Base-by-base conservation (phyloP, 2,888 invertebrate genomes). In the Clepsis dumicolana region DNA sequence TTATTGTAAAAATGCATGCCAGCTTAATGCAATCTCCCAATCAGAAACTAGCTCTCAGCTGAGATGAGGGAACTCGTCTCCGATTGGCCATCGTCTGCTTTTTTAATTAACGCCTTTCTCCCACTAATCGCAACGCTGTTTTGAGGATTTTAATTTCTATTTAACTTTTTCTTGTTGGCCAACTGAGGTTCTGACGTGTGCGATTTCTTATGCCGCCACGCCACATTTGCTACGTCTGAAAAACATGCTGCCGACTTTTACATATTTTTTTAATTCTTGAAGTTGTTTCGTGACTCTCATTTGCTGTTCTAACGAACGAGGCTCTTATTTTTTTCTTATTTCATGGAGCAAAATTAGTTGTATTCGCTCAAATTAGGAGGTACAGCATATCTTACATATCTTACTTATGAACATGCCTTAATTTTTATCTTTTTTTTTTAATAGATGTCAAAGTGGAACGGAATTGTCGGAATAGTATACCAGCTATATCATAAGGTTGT, bases 81-180 rank as follows among this genome's bases (percentile, higher is more conserved):
- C 56, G 48, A 67, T 67, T 67, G 62, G 54, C 44, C 16, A 18
- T 32, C 35, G 54, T 7, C 29, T 67, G 38, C 56, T 62, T 32
- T 1, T 21, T 48, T 48, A 38, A 56, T 10, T n/a, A 41, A 56
- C 66, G 66, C 67, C 67, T 67, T 67, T 67, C 67, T 67, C 62
- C 67, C 67, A 57, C 67, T 62, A 62, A 21, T 12, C 21, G 48
- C 48, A 21, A 3, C 48, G 21, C 48, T 18, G 21, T 21, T 21
- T 12, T 10, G 21, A 48, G 21, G 21, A 48, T 21, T 48, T 4
- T 1, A 8, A 48, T 48, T 21, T 48, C 1, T 48, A 12, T 21
- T 12, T 4, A 2, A 48, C 21, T 4, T 10, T 48, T 48, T 48
- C 44, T 21, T 4, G 12, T 21, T 18, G 16, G 41, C 41, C 41